A percentile compares a stretch with the other conserved stretches of the same genome.
Conservation (phyloP, 2,113 vertebrate genomes). For the Eulemur rufifrons region DNA sequence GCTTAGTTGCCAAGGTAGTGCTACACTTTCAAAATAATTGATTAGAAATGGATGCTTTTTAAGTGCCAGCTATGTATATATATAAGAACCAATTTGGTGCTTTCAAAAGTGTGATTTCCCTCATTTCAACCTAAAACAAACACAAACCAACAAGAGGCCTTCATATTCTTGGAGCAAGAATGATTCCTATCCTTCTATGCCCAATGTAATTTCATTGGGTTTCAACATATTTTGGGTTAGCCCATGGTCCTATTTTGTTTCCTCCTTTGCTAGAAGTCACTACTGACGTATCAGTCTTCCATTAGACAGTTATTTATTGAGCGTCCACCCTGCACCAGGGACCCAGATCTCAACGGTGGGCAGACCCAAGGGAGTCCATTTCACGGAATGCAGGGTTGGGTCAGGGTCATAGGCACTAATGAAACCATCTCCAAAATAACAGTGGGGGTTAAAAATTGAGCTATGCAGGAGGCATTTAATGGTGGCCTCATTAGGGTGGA, state of each 20-base stretch:
- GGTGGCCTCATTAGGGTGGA: neutral
- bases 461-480: neutral
- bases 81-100: neutral
- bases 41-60: conserved; percentile 16
- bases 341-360: neutral
- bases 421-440: neutral
- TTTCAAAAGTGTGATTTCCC: neutral
- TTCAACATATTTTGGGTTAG: neutral
- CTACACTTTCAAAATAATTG: neutral
- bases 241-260: neutral
- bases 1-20: neutral
- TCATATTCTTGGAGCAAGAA: neutral
- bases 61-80: neutral
- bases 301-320: neutral
- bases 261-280: neutral
- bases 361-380: neutral
- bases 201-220: neutral
- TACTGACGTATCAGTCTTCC: neutral
- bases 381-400: neutral
- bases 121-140: neutral
- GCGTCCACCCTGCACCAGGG: neutral
- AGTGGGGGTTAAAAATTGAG: neutral
- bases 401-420: neutral
- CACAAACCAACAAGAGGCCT: neutral
- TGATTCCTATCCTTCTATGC: neutral